phyloP scores from a whole-genome alignment of 2,797 vertebrate genomes.

The Labeo calbasu region DNA sequence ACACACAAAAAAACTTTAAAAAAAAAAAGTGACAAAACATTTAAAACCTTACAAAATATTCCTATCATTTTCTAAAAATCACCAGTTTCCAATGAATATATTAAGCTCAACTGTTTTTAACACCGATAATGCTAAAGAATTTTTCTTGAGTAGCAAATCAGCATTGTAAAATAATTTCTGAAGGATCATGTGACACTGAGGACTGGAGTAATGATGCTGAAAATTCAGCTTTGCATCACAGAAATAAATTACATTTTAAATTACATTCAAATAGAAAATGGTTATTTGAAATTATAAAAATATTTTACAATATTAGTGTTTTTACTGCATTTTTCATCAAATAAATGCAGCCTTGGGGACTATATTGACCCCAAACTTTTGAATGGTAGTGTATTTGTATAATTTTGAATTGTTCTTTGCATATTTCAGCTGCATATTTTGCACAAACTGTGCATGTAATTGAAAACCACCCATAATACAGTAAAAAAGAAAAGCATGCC shows the following conservation, averaged over 20 bases:
- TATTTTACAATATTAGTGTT: neutral
- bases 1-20: no score
- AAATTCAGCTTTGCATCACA: neutral
- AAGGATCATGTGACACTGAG: neutral
- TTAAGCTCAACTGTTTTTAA: neutral
- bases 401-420: neutral
- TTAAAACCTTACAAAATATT: no score
- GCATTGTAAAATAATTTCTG: neutral
- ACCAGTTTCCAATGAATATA: neutral
- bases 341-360: neutral
- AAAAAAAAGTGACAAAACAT: no score
- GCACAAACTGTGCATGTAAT: neutral
- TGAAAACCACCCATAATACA: neutral
- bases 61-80: no score
- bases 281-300: neutral
- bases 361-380: neutral
- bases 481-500: constrained; percentile 53
- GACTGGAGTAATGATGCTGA: neutral
- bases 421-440: neutral
- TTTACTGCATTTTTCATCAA: neutral
- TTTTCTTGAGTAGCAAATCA: neutral
- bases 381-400: neutral
- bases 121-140: no score
- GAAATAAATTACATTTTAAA: neutral
- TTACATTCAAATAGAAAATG: neutral